A percentile compares a stretch with the other conserved stretches of the same genome.
Evolutionary conservation across 2,113 vertebrate genomes (phyloP).

Genomic region (Cephalopholis sonnerati): DNA sequence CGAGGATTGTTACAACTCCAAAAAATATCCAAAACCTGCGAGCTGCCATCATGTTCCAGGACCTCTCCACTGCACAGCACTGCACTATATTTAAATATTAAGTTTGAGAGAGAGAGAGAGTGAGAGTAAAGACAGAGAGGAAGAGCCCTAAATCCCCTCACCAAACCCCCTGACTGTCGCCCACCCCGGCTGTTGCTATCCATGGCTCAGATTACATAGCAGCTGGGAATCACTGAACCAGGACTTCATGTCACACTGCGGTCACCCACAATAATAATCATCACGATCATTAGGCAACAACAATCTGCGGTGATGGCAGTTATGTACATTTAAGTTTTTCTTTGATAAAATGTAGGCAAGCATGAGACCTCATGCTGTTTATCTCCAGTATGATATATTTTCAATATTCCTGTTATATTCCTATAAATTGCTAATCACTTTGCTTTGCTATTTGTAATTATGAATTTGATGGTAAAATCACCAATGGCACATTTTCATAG

Average conservation of each 20-base stretch:
- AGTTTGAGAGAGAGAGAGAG: conserved; percentile 51
- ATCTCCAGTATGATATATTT: background rate
- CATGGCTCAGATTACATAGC: conserved; percentile 83
- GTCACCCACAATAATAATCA: conserved; percentile 76
- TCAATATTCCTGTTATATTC: background rate
- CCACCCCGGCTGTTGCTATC: conserved; percentile 80
- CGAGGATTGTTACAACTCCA: conserved; percentile 59
- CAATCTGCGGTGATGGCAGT: conserved; percentile 27
- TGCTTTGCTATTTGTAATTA: background rate
- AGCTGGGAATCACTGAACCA: conserved; percentile 76
- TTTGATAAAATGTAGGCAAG: background rate
- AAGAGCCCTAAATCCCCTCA: conserved; percentile 72
- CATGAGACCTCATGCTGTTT: background rate
- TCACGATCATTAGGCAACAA: conserved; percentile 63
- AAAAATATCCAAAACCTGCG: conserved; percentile 61
- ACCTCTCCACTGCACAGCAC: conserved; percentile 29
- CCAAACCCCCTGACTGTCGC: conserved; percentile 64
- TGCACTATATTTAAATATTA: conserved; percentile 53
- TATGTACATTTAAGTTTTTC: background rate
- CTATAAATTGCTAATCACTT: background rate
- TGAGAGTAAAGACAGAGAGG: conserved; percentile 64
- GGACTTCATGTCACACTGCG: conserved; percentile 79
- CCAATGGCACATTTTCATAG: background rate
- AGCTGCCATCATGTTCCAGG: conserved; percentile 66
- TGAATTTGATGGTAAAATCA: background rate